These are phyloP conservation scores for Murina feae DNA, from an alignment of 2,113 vertebrate species.

Conservation along the genomic window DNA sequence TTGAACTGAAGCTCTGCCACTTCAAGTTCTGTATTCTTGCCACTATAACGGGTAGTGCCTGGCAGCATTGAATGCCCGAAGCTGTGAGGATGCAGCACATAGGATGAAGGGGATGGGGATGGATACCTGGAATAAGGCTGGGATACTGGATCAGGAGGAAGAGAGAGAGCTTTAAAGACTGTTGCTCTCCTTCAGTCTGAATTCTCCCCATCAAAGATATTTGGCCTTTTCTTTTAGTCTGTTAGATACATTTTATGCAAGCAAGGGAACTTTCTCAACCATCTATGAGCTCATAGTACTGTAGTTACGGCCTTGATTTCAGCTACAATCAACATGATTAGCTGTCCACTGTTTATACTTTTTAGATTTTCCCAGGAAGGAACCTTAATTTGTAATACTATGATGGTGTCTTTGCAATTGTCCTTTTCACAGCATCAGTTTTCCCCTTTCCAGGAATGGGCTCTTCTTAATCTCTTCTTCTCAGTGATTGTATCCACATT, in stretches of 20 bases:
- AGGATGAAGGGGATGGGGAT: not conserved
- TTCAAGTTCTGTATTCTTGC: not conserved
- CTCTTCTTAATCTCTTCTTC: not conserved
- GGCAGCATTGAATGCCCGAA: not conserved
- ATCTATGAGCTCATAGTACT: not conserved
- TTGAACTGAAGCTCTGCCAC: not conserved
- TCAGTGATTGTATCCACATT: not conserved
- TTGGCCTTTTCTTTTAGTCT: not conserved
- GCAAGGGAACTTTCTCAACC: not conserved
- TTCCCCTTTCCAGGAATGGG: not conserved
- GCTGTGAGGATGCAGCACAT: not conserved
- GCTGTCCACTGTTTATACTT: not conserved
- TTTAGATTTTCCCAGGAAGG: not conserved
- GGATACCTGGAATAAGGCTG: too few species aligned
- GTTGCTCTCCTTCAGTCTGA: not conserved
- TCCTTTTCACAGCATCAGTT: not conserved
- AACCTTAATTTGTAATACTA: not conserved
- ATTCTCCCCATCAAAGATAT: not conserved
- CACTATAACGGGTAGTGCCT: not conserved
- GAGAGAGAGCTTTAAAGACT: not conserved
- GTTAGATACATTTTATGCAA: not conserved
- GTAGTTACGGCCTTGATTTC: not conserved
- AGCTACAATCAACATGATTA: not conserved
- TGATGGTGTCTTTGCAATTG: not conserved
- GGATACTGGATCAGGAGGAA: not conserved